Conservation (phyloP, 1,140 invertebrate genomes). For the Wasmannia auropunctata region DNA sequence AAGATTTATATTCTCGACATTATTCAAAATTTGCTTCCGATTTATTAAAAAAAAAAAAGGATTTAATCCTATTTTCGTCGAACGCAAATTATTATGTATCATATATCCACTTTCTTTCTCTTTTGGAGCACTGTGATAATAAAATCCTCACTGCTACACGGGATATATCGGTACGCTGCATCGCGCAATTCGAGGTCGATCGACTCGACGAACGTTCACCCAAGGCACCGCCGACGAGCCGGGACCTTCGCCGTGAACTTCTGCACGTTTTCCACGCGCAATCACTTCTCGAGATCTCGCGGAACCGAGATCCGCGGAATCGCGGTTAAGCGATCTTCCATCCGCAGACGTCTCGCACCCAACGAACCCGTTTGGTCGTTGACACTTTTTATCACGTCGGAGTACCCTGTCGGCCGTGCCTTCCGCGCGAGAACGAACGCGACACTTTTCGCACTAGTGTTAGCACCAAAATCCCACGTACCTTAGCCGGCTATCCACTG, state of each 20-base stretch:
- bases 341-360: constrained; percentile 9
- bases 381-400: constrained; percentile 44
- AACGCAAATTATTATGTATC: not conserved
- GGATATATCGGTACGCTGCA: not conserved
- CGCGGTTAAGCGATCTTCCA: constrained; percentile 46
- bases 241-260: constrained; percentile 56
- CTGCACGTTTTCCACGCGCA: constrained; percentile 1
- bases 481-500: constrained; percentile 68
- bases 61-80: not conserved
- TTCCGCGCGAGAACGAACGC: constrained; percentile 14
- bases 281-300: constrained; percentile 17
- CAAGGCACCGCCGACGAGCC: constrained; percentile 56
- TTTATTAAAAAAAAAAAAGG: not conserved
- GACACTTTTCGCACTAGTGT: constrained; percentile 5
- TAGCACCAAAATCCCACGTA: constrained; percentile 63
- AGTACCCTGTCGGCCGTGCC: constrained; percentile 34
- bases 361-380: constrained; percentile 19
- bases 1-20: not conserved
- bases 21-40: not conserved
- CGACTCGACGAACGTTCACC: constrained; percentile 29
- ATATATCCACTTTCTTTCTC: not conserved
- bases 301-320: constrained; percentile 13
- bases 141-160: not conserved
- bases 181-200: constrained; percentile 16
- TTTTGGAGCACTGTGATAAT: not conserved